Evolutionary conservation across 2,888 invertebrate species (phyloP).

Genomic region (Platycheirus albimanus): DNA sequence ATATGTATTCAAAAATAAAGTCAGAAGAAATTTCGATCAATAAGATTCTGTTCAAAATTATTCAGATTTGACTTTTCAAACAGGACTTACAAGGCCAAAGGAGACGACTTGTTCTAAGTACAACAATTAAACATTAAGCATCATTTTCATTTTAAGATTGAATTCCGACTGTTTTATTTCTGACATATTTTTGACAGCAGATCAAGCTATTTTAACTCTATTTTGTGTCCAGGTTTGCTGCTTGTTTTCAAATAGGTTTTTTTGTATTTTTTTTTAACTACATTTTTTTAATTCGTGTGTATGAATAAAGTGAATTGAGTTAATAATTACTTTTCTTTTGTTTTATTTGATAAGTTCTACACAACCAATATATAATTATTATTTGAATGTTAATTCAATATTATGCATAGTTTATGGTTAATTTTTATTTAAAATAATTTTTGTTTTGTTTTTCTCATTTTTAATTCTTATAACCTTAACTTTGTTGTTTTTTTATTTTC

Average conservation of each 20-base stretch:
- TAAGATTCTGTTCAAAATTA: too few relatives aligned
- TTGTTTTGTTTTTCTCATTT: slow-evolving; percentile 15
- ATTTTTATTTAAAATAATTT: slow-evolving; percentile 48
- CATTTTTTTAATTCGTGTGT: slow-evolving; percentile 26
- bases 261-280: slow-evolving; percentile 30
- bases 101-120: too few relatives aligned
- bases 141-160: too few relatives aligned
- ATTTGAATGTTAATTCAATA: slow-evolving; percentile 54
- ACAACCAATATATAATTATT: slow-evolving; percentile 63
- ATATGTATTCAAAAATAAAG: too few relatives aligned
- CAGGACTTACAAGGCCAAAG: too few relatives aligned
- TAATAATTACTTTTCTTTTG: slow-evolving; percentile 22
- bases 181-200: too few relatives aligned
- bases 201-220: too few relatives aligned
- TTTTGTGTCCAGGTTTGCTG: slow-evolving; percentile 12
- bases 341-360: slow-evolving; percentile 56
- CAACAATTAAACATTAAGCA: too few relatives aligned
- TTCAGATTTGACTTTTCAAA: too few relatives aligned
- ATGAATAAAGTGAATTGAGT: slow-evolving; percentile 51
- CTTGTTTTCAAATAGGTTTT: neutral
- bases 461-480: slow-evolving; percentile 19
- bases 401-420: slow-evolving; percentile 69
- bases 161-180: too few relatives aligned
- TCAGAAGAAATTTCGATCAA: too few relatives aligned
- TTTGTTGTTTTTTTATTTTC: too few relatives aligned